phyloP scores from a whole-genome alignment of 1,140 invertebrate species.

The Drosophila gunungcola region DNA sequence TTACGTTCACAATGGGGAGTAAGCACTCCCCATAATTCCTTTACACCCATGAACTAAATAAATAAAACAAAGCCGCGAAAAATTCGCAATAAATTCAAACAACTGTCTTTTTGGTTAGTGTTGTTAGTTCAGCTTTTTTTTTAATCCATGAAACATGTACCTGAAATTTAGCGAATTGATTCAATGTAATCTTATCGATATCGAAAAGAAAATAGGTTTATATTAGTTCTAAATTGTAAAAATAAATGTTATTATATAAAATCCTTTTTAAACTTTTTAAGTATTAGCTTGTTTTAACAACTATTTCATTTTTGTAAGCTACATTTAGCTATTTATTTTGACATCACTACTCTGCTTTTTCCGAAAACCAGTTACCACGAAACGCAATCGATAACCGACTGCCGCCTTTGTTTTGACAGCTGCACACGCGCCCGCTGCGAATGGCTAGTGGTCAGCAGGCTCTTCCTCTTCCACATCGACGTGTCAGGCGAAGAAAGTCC shows the following conservation, averaged over 20 bases:
- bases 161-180: too few relatives aligned
- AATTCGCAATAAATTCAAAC: slow-evolving; percentile 27
- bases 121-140: neutral
- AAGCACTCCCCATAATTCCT: slow-evolving; percentile 91
- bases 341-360: neutral
- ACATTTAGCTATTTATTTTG: neutral
- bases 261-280: too few relatives aligned
- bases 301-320: neutral
- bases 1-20: slow-evolving; percentile 90
- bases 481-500: slow-evolving; percentile 56
- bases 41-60: slow-evolving; percentile 89
- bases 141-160: too few relatives aligned
- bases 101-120: neutral
- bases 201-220: too few relatives aligned
- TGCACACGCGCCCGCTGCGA: slow-evolving; percentile 29
- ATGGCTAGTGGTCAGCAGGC: slow-evolving; percentile 31
- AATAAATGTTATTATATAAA: too few relatives aligned
- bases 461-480: slow-evolving; percentile 70
- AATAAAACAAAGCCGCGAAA: slow-evolving; percentile 9
- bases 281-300: too few relatives aligned
- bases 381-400: slow-evolving; percentile 16
- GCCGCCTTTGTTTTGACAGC: slow-evolving; percentile 46
- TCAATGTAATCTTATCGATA: too few relatives aligned
- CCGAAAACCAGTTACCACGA: slow-evolving; percentile 10
- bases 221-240: too few relatives aligned